These are phyloP conservation scores for Himalopsyche japonica DNA, from an alignment of 2,888 invertebrate species.

Conservation along the genomic window DNA sequence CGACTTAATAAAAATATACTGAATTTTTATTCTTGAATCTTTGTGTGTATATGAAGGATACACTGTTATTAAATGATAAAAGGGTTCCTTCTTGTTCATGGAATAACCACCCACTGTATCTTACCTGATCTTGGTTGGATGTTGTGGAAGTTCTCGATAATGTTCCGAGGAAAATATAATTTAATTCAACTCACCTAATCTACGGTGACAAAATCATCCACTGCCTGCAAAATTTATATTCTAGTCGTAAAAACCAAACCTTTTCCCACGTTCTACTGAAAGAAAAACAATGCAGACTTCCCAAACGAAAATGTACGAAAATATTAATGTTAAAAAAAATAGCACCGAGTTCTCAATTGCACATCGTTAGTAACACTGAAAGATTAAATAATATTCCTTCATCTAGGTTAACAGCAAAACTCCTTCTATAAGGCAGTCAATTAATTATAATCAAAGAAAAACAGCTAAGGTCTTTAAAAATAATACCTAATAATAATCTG, in stretches of 20 bases:
- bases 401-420: slow-evolving; percentile 17
- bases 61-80: no score
- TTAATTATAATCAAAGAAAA: neutral
- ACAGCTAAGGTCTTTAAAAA: neutral
- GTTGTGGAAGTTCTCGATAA: neutral
- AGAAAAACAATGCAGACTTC: neutral
- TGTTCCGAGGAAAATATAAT: neutral
- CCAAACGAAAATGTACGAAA: slow-evolving; percentile 3
- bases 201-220: neutral
- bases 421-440: slow-evolving; percentile 35
- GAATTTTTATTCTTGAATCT: no score
- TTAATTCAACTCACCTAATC: neutral
- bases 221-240: slow-evolving; percentile 19
- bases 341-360: slow-evolving; percentile 17
- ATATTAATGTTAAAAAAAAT: neutral
- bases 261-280: neutral
- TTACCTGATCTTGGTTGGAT: neutral
- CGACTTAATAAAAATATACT: no score
- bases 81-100: neutral
- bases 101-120: neutral
- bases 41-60: no score
- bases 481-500: neutral
- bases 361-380: slow-evolving; percentile 11
- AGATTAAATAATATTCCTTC: neutral
- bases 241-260: slow-evolving; percentile 17